Percentiles rank a stretch among this genome's conserved stretches.
phyloP scores from a whole-genome alignment of 2,113 vertebrate genomes.

The Cheirogaleus medius region DNA sequence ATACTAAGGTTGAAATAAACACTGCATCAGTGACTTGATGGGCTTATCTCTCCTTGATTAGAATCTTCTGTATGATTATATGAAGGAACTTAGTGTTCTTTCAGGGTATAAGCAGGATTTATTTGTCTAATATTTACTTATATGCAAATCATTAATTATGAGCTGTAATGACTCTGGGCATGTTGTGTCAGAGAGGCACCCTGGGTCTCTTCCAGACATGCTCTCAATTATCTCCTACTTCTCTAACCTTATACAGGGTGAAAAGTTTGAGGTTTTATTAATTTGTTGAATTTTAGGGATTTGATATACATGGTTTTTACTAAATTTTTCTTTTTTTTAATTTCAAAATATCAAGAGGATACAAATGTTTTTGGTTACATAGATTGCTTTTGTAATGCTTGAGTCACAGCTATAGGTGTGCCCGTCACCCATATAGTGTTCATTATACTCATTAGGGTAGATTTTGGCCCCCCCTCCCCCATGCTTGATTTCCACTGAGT shows the following conservation, averaged over 20 bases:
- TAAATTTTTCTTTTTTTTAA: not conserved
- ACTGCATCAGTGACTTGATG: not conserved
- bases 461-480: too few relatives aligned
- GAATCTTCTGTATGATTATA: not conserved
- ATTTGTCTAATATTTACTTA: constrained; percentile 39
- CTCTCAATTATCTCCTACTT: not conserved
- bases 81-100: not conserved
- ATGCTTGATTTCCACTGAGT: too few relatives aligned
- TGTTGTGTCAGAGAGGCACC: not conserved
- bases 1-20: not conserved
- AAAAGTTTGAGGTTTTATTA: not conserved
- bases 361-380: too few relatives aligned
- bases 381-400: too few relatives aligned
- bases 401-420: too few relatives aligned
- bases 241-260: not conserved
- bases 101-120: not conserved
- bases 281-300: too few relatives aligned
- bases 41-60: not conserved
- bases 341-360: too few relatives aligned
- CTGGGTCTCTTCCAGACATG: not conserved
- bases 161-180: not conserved
- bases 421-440: too few relatives aligned
- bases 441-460: too few relatives aligned
- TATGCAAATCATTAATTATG: constrained; percentile 23
- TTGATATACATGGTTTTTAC: too few relatives aligned